phyloP scores from a whole-genome alignment of 2,797 vertebrate species.

The Apogon talboti region DNA sequence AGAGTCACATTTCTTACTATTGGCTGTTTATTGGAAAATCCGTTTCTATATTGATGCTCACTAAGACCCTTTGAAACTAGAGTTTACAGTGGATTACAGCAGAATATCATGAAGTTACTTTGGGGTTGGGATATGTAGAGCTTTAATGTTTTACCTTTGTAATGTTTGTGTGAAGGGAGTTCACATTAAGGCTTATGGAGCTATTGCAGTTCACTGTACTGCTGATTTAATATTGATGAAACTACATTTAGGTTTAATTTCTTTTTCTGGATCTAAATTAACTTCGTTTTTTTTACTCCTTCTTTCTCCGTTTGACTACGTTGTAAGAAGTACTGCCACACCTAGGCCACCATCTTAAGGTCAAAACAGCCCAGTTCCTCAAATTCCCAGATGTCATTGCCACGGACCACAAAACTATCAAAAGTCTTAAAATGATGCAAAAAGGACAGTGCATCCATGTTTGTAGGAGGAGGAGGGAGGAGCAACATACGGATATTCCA shows the following conservation, averaged over 20 bases:
- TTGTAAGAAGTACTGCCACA: slow-evolving; percentile 25
- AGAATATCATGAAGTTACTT: not conserved
- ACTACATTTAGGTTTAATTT: slow-evolving; percentile 17
- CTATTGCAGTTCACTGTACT: not conserved
- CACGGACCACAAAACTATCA: slow-evolving; percentile 34
- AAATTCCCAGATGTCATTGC: slow-evolving; percentile 26
- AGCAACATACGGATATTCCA: slow-evolving; percentile 30
- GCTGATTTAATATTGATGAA: not conserved
- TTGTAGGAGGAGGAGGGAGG: slow-evolving; percentile 7
- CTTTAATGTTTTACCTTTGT: not conserved
- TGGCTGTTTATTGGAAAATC: not conserved
- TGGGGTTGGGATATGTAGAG: not conserved
- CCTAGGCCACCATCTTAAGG: slow-evolving; percentile 14
- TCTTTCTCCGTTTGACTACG: not conserved
- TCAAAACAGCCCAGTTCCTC: not conserved
- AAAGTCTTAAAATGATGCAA: slow-evolving; percentile 61
- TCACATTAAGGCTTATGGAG: slow-evolving; percentile 15
- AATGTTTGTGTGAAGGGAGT: not conserved
- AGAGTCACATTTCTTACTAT: not conserved
- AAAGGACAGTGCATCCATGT: slow-evolving; percentile 35
- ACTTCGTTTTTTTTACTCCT: not conserved
- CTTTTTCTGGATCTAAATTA: not conserved
- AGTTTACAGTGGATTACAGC: not conserved
- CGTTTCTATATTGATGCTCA: not conserved
- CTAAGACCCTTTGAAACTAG: not conserved